A percentile compares a stretch with the other conserved stretches of the same genome.
These are phyloP conservation scores for Lutjanus argentimaculatus DNA, from an alignment of 2,797 vertebrate genomes.

Conservation along the genomic window DNA sequence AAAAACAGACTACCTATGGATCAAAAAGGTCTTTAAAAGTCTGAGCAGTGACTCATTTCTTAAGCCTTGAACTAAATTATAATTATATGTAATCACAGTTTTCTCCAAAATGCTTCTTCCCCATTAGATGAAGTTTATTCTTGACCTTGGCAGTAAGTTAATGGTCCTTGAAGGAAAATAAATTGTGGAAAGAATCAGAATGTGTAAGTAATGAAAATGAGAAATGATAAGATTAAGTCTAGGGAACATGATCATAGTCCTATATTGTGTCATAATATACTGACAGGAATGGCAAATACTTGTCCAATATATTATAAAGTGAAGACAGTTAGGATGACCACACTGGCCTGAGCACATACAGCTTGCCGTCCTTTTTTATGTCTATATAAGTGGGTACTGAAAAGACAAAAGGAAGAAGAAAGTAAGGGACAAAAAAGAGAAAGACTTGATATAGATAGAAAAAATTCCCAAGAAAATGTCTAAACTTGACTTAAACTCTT, in stretches of 20 bases:
- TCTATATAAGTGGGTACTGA: background rate
- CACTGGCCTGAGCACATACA: background rate
- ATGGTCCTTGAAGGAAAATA: background rate
- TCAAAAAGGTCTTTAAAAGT: slow-evolving; percentile 1
- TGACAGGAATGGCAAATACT: slow-evolving; percentile 4
- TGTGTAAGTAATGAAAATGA: background rate
- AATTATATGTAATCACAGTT: background rate
- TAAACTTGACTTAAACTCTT: background rate
- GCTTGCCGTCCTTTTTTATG: background rate
- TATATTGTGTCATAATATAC: background rate
- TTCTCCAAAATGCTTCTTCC: background rate
- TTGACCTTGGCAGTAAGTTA: background rate
- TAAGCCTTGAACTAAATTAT: background rate
- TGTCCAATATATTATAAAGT: background rate
- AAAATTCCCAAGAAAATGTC: background rate
- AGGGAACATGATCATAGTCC: too few relatives aligned
- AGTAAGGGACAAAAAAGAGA: background rate
- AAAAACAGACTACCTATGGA: background rate
- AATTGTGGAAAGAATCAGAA: background rate
- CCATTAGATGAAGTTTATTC: background rate
- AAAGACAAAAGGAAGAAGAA: background rate
- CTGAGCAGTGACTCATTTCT: background rate
- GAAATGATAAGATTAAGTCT: background rate
- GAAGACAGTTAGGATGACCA: background rate
- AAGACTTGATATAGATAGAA: background rate